phyloP scores from a whole-genome alignment of 2,113 vertebrate species.

The Epinephelus fuscoguttatus region DNA sequence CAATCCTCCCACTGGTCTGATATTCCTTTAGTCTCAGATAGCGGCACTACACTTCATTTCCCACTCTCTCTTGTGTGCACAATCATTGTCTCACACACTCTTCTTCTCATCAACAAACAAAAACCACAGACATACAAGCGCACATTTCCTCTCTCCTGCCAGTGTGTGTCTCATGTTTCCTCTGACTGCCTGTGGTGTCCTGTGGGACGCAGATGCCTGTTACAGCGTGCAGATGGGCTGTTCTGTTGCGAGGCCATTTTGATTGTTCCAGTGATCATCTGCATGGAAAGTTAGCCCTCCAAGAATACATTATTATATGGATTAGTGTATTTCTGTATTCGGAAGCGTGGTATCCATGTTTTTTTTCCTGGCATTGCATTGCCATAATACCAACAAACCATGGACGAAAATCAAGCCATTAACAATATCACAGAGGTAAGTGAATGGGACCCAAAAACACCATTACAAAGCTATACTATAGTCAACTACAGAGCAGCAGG shows the following conservation, averaged over 20 bases:
- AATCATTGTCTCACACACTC: conserved; percentile 11
- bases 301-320: conserved; percentile 9
- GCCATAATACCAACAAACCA: background rate
- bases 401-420: background rate
- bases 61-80: conserved; percentile 36
- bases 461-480: background rate
- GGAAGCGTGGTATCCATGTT: background rate
- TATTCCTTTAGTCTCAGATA: conserved; percentile 33
- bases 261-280: conserved; percentile 11
- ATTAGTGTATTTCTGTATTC: background rate
- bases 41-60: conserved; percentile 50
- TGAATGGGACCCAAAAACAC: background rate
- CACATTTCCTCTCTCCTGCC: conserved; percentile 25
- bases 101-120: conserved; percentile 35
- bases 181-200: conserved; percentile 36
- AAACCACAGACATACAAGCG: conserved; percentile 18
- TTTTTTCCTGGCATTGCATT: background rate
- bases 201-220: conserved; percentile 18
- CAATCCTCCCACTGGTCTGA: conserved; percentile 30
- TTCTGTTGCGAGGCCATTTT: background rate
- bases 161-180: conserved; percentile 40
- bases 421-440: background rate
- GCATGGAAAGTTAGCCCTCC: conserved; percentile 14
- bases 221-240: conserved; percentile 9
- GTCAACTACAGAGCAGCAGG: background rate